phyloP scores from a whole-genome alignment of 2,888 invertebrate species.

The Penaeus monodon region DNA sequence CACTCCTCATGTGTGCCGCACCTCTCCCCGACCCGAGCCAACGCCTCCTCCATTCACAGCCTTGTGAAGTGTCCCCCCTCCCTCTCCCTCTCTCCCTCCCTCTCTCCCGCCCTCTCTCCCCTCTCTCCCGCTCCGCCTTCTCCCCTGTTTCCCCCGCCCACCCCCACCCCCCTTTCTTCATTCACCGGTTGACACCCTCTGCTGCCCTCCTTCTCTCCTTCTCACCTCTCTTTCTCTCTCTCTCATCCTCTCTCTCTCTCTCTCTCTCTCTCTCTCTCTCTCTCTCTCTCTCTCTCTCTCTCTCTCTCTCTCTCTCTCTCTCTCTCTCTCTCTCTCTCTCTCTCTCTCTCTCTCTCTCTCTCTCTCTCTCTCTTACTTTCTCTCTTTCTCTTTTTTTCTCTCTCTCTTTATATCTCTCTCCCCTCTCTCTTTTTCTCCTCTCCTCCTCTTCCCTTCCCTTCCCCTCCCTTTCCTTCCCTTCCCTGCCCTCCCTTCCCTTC shows the following conservation, averaged over 20 bases:
- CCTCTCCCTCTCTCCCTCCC: slow-evolving; percentile 1
- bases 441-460: neutral
- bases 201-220: neutral
- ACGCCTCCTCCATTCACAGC: no score
- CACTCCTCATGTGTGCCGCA: neutral
- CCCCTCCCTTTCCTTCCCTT: neutral
- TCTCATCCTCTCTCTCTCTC: no score
- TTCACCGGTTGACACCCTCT: neutral
- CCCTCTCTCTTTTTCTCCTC: neutral
- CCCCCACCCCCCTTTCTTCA: neutral
- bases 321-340: neutral
- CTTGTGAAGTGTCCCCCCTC: neutral
- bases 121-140: slow-evolving; percentile 4
- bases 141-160: slow-evolving; percentile 1
- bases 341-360: neutral
- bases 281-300: no score
- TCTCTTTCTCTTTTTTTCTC: slow-evolving; percentile 1
- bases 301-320: no score
- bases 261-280: no score
- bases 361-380: neutral
- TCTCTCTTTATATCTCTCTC: neutral
- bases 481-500: no score
- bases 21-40: no score
- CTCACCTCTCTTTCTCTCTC: neutral
- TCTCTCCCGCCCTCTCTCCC: neutral